phyloP scores from a whole-genome alignment of 2,113 vertebrate genomes.

The Callipepla squamata region DNA sequence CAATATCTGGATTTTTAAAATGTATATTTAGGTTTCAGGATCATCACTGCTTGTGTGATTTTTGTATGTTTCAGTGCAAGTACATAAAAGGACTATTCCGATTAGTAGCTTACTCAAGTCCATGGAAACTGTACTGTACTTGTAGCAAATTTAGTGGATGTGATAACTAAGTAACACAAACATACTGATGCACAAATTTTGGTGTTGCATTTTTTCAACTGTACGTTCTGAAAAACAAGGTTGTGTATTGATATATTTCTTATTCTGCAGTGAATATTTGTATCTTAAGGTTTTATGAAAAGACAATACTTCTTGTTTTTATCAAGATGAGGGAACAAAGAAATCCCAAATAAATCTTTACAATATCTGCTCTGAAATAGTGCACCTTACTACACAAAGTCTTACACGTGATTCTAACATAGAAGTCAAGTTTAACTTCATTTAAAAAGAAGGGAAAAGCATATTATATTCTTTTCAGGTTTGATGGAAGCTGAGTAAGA shows the following conservation, averaged over 20 bases:
- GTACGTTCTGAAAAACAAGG: not conserved
- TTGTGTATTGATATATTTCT: not conserved
- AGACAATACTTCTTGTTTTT: not conserved
- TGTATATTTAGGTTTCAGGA: not conserved
- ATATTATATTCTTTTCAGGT: not conserved
- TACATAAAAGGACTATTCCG: not conserved
- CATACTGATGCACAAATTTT: not conserved
- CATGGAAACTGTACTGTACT: not conserved
- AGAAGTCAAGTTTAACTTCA: not conserved
- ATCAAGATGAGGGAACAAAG: fast-evolving
- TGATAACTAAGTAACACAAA: not conserved
- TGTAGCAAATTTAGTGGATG: not conserved
- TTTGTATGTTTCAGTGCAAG: not conserved
- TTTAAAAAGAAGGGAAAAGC: not conserved
- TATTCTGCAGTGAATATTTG: not conserved
- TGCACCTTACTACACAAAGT: not conserved
- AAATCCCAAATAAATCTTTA: not conserved
- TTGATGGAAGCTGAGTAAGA: not conserved
- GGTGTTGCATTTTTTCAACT: not conserved
- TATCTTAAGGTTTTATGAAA: not conserved
- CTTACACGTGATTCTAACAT: not conserved
- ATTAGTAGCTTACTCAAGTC: not conserved
- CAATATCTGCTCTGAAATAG: not conserved
- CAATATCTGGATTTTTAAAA: not conserved
- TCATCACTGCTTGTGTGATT: not conserved